Evolutionary conservation across 2,113 vertebrate species (phyloP), one percentile per base, ranked within the genome.

Genomic region (Alosa alosa): DNA sequence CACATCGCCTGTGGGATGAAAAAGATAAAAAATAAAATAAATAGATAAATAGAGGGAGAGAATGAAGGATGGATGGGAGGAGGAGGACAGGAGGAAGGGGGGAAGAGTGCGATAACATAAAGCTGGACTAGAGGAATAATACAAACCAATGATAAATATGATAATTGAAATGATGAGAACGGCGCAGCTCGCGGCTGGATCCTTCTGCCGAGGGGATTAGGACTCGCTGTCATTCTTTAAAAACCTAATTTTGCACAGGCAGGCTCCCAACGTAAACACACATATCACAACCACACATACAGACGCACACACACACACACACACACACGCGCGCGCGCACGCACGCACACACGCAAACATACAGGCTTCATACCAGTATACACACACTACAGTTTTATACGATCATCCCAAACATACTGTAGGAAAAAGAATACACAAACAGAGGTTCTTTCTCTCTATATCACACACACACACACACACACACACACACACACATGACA

Each of bases 151-250:
- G 93, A 94, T 94, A 94, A 94, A 94, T 94, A 94, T 93, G 94
- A 94, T 94, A 93, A 95, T 94, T 94, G 93, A 94, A 94, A 94
- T 94, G 87, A 94, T 93, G 92, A 94, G 93, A 94, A 93, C 94
- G 93, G 31, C 87, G 87, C 88, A 91, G 88, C 90, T 93, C 93
- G 92, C 90, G 91, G 85, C 91, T 92, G 90, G 91, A 92, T 93
- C 94, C 88, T 0, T 52, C 89, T 86, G 90, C 92, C 91, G 89
- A 90, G 90, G 91, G 92, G 92, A 94, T 94, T 93, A 94, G 91
- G 91, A 90, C 91, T 93, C 89, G 89, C 91, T 93, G 92, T 93
- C 94, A 94, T 87, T 78, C 72, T 78, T 91, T 92, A 84, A 86
- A 90, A 90, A 72, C 81, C 87, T 84, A 83, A 84, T 85, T 49